Evolutionary conservation across 2,797 vertebrate species (phyloP), one percentile per base, ranked within the genome.

Genomic region (Decapterus maruadsi): DNA sequence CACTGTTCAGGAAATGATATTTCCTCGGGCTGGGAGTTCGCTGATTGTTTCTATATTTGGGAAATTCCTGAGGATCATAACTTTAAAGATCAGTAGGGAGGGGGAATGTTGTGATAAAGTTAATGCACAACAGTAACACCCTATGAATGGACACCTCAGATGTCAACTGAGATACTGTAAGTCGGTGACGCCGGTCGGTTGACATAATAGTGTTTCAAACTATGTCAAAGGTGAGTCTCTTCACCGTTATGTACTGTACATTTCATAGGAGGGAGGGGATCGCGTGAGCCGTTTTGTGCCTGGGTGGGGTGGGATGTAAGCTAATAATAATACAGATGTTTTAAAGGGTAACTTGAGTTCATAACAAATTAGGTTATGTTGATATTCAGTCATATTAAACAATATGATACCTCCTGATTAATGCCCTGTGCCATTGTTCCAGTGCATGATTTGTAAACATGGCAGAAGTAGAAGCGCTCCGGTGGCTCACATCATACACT

Each of bases 21-120:
- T 89, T 90, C 87, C 82, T 78, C 69, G n/a, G 83, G 85, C 71
- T 80, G 62, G 68, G 82, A 82, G 74, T 68, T 67, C 36, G 48
- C 56, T 80, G 76, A 94, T 94, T 93, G 88, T 93, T 93, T 88
- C 90, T 93, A 92, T 90, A 85, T 94, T 88, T 89, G 73, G 87
- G 53, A 68, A 73, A 90, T 89, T 91, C 86, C 88, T 74, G 31
- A 51, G 85, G 68, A 84, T 91, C 62, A 81, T 42, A 59, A 14
- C 80, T 40, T 26, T 54, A 64, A 58, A 53, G 22, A 80, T 83
- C n/a, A 50, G 11, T 34, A 4, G 31, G 31, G 31, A 6, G 31
- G 20, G 20, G 70, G 57, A 84, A 84, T 81, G 71, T 46, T 76
- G 48, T 31, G 69, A 26, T 42, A 81, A 64, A 72, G 69, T 31